Evolutionary conservation across 2,888 invertebrate genomes (phyloP).

Genomic region (Aphrophora alni): DNA sequence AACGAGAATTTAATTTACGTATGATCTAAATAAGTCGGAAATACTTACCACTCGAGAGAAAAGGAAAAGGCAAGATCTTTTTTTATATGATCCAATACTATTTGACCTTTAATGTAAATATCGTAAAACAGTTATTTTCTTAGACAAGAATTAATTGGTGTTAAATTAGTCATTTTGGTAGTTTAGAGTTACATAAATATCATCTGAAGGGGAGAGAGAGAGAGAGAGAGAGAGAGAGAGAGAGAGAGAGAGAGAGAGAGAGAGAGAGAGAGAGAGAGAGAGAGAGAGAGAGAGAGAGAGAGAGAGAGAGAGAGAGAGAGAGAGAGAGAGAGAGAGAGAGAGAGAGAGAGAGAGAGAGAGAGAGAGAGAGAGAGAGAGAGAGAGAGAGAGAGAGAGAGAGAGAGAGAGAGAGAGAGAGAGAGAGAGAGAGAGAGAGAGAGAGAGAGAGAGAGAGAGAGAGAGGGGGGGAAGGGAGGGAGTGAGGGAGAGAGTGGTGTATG

Average conservation of each 20-base stretch:
- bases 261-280: not conserved
- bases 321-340: not conserved
- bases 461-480: no score
- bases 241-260: not conserved
- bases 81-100: no score
- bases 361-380: not conserved
- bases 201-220: not conserved
- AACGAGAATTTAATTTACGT: no score
- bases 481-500: no score
- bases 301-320: not conserved
- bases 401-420: not conserved
- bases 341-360: not conserved
- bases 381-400: not conserved
- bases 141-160: not conserved
- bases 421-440: not conserved
- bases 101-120: no score
- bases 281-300: not conserved
- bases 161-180: not conserved
- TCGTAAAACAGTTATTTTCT: no score
- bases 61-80: no score
- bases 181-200: not conserved
- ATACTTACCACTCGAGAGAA: no score
- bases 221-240: not conserved
- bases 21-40: no score
- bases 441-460: no score